Conservation (phyloP, 2,888 invertebrate species). For the Drosophila longiperda region DNA sequence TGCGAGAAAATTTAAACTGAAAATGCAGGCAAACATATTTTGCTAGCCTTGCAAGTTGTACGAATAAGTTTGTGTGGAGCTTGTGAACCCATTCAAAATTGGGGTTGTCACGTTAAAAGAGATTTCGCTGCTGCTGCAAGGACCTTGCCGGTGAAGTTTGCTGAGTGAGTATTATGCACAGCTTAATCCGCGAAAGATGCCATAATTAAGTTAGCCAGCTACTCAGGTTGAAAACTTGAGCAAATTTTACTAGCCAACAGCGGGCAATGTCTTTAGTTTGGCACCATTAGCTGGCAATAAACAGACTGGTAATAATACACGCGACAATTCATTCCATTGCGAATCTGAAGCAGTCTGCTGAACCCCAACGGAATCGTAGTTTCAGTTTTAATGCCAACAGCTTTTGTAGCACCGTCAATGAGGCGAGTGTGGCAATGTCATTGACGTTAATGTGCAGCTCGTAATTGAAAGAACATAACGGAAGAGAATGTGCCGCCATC, state of each 20-base stretch:
- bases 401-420: conserved; percentile 41
- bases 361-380: conserved; percentile 6
- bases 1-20: neutral
- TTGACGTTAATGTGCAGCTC: conserved; percentile 38
- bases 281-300: conserved; percentile 20
- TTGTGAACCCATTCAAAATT: conserved; percentile 43
- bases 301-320: conserved; percentile 1
- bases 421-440: conserved; percentile 27
- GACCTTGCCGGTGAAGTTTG: conserved; percentile 39
- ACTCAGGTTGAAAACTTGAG: conserved; percentile 25
- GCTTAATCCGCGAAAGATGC: conserved; percentile 44
- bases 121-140: conserved; percentile 4
- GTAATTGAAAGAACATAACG: conserved; percentile 48
- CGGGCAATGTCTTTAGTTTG: conserved; percentile 7
- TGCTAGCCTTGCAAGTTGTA: conserved; percentile 65
- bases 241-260: conserved; percentile 20
- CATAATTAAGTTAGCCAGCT: conserved; percentile 45
- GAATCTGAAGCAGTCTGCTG: neutral
- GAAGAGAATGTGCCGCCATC: conserved; percentile 20
- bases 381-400: conserved; percentile 19
- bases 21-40: conserved; percentile 60
- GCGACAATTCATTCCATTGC: neutral
- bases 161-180: conserved; percentile 52
- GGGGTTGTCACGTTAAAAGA: conserved; percentile 33
- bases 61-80: conserved; percentile 9